Evolutionary conservation across 1,140 invertebrate genomes (phyloP).

Genomic region (Diorhabda carinulata): DNA sequence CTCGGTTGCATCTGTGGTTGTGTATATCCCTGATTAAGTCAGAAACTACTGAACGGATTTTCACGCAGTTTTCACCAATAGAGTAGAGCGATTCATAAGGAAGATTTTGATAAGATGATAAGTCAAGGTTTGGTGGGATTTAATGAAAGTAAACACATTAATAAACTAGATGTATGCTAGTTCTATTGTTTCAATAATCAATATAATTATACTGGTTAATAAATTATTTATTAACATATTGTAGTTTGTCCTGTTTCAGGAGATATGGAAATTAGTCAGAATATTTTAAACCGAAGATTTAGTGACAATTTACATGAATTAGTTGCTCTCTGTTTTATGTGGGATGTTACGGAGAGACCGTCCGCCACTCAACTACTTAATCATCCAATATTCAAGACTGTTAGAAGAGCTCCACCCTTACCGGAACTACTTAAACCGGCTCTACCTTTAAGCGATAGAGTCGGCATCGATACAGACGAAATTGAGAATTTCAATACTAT

Average conservation of each 20-base stretch:
- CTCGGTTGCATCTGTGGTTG: too few relatives aligned
- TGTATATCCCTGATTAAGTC: too few relatives aligned
- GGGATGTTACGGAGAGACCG: conserved; percentile 62
- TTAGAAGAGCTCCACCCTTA: conserved; percentile 46
- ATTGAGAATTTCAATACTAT: conserved; percentile 43
- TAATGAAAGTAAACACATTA: too few relatives aligned
- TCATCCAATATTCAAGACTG: conserved; percentile 75
- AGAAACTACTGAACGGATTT: too few relatives aligned
- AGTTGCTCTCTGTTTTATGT: conserved; percentile 65
- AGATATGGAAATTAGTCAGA: conserved; percentile 38
- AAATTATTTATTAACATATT: neutral
- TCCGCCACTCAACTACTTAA: conserved; percentile 60
- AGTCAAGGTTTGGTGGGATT: too few relatives aligned
- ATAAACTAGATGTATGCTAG: too few relatives aligned
- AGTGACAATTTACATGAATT: conserved; percentile 72
- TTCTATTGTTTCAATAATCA: too few relatives aligned
- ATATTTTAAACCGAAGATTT: conserved; percentile 57
- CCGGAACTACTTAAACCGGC: conserved; percentile 53
- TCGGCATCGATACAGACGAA: conserved; percentile 46
- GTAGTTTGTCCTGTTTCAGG: conserved; percentile 25
- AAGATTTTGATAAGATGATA: too few relatives aligned
- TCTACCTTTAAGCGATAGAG: conserved; percentile 51
- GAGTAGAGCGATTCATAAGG: too few relatives aligned
- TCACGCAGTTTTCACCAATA: too few relatives aligned
- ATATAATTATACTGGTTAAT: too few relatives aligned